A percentile compares a stretch with the other conserved stretches of the same genome.
Evolutionary conservation across 1,140 invertebrate genomes (phyloP).

Genomic region (Luehdorfia chinensis): DNA sequence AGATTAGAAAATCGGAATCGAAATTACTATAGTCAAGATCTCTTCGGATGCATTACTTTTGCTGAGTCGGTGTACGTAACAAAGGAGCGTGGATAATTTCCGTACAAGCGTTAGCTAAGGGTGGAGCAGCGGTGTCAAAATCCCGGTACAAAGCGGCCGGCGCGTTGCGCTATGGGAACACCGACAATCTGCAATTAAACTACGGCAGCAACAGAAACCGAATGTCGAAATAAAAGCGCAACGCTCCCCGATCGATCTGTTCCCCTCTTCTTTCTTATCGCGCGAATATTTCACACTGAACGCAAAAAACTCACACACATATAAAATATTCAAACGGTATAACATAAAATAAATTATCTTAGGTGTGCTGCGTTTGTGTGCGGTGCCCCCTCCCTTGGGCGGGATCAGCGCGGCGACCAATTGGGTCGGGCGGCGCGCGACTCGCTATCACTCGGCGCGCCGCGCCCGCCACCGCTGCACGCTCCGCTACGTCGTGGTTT

Average conservation of each 20-base stretch:
- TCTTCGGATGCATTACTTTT: too few relatives aligned
- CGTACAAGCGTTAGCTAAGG: neutral
- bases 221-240: conserved; percentile 53
- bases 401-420: conserved; percentile 56
- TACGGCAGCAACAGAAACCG: conserved; percentile 36
- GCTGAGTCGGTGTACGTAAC: too few relatives aligned
- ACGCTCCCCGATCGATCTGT: conserved; percentile 68
- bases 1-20: too few relatives aligned
- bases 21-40: too few relatives aligned
- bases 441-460: conserved; percentile 42
- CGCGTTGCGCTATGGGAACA: too few relatives aligned
- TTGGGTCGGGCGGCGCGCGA: conserved; percentile 59
- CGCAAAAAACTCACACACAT: conserved; percentile 76
- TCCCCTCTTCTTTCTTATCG: conserved; percentile 75
- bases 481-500: conserved; percentile 21
- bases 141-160: too few relatives aligned
- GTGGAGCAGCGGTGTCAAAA: neutral
- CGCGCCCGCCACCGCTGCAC: conserved; percentile 26
- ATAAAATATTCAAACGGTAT: conserved; percentile 77
- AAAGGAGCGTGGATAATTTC: neutral
- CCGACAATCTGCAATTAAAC: conserved; percentile 63
- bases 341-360: conserved; percentile 77
- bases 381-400: conserved; percentile 62
- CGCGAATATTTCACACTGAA: conserved; percentile 76
- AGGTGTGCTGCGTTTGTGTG: conserved; percentile 65